Evolutionary conservation across 53 echinoderm and acorn worm genomes (phyloP).

Genomic region (Stichopus horrens): DNA sequence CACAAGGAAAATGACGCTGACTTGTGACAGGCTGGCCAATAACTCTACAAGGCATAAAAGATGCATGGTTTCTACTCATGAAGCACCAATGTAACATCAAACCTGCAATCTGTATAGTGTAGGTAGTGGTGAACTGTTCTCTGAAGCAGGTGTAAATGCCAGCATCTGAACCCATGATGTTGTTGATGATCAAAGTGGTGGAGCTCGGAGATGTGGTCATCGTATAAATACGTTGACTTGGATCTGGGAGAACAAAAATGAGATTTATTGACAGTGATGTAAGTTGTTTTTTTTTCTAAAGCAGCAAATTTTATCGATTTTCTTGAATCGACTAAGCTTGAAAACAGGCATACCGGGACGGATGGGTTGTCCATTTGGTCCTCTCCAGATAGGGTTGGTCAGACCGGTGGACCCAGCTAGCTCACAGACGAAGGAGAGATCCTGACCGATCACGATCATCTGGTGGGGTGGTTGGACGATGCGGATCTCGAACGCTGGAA

Average conservation of each 20-base stretch:
- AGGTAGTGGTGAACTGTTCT: conserved; percentile 61
- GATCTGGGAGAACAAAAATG: conserved; percentile 42
- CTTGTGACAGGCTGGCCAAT: no score
- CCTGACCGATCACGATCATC: conserved; percentile 56
- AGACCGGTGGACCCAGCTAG: conserved; percentile 64
- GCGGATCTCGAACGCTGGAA: conserved; percentile 67
- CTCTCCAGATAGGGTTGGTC: conserved; percentile 70
- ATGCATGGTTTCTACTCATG: no score
- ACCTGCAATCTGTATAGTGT: conserved; percentile 53
- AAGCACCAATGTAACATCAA: background rate
- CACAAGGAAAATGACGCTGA: no score
- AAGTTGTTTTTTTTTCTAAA: no score
- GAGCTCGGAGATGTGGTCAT: conserved; percentile 47
- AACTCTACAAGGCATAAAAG: no score
- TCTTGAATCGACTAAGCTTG: background rate
- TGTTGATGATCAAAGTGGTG: conserved; percentile 59
- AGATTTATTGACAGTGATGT: background rate
- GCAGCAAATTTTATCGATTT: no score
- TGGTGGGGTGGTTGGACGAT: conserved; percentile 52
- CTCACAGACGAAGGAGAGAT: conserved; percentile 79
- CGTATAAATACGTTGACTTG: conserved; percentile 57
- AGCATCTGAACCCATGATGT: conserved; percentile 55
- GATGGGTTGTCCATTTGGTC: conserved; percentile 59
- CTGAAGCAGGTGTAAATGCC: conserved; percentile 78
- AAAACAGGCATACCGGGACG: background rate